These are phyloP conservation scores for Chaenodraco wilsoni DNA, from an alignment of 2,797 vertebrate genomes.

Conservation along the genomic window DNA sequence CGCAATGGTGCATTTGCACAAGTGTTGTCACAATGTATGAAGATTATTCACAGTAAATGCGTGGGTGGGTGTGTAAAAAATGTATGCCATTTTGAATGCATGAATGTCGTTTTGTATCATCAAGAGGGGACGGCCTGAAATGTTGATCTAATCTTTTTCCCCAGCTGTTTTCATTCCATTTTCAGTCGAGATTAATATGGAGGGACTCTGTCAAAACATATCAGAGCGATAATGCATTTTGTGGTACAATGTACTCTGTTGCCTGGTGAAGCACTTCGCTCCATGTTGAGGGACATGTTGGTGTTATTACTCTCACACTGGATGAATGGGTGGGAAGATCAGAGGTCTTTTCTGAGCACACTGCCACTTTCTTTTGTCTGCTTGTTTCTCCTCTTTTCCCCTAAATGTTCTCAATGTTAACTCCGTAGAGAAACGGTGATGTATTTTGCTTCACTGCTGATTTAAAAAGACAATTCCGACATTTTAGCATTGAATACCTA, in stretches of 20 bases:
- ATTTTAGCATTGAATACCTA: neutral
- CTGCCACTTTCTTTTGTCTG: constrained; percentile 11
- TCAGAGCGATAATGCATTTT: constrained; percentile 46
- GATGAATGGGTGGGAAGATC: constrained; percentile 36
- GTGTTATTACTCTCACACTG: constrained; percentile 19
- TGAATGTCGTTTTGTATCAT: constrained; percentile 3
- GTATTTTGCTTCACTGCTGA: neutral
- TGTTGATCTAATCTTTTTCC: constrained; percentile 62
- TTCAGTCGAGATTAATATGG: constrained; percentile 70
- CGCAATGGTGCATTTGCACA: constrained; percentile 38
- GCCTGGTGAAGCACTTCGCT: constrained; percentile 35
- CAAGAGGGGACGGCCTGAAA: constrained; percentile 46
- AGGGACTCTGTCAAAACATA: constrained; percentile 72
- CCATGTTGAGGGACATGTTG: constrained; percentile 23
- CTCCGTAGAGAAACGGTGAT: neutral
- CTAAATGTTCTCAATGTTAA: neutral
- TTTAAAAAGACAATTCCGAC: neutral
- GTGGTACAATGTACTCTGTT: constrained; percentile 20
- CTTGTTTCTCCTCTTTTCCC: constrained; percentile 5
- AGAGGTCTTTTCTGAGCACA: constrained; percentile 32
- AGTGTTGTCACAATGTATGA: constrained; percentile 43
- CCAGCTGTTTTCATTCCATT: constrained; percentile 68
- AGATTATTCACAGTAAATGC: constrained; percentile 18
- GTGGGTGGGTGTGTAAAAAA: constrained; percentile 43
- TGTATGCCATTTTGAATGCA: constrained; percentile 24